Conservation (phyloP, 2,113 vertebrate genomes). For the Tretioscincus oriximinensis region DNA sequence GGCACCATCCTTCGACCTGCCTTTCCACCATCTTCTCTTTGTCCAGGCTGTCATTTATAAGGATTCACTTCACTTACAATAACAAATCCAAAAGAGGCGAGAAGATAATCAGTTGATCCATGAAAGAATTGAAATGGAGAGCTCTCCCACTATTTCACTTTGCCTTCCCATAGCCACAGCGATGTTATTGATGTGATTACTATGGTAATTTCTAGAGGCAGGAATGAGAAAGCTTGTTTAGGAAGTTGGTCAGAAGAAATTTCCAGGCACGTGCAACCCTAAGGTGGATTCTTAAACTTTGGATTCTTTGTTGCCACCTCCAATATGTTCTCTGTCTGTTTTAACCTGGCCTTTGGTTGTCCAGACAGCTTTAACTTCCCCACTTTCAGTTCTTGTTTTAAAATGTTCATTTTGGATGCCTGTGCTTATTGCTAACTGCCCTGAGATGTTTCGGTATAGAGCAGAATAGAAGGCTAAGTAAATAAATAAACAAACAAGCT, state of each 20-base stretch:
- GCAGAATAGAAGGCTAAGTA: no score
- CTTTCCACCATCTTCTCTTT: slow-evolving; percentile 92
- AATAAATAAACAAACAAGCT: no score
- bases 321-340: no score
- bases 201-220: slow-evolving; percentile 89
- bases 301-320: slow-evolving; percentile 37
- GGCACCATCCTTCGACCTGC: slow-evolving; percentile 95
- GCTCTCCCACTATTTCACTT: slow-evolving; percentile 90
- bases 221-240: slow-evolving; percentile 77
- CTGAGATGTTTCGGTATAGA: no score
- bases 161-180: slow-evolving; percentile 94
- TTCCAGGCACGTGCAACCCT: slow-evolving; percentile 85
- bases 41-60: slow-evolving; percentile 96
- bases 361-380: no score
- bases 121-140: slow-evolving; percentile 93
- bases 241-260: slow-evolving; percentile 88
- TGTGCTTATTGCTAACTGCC: no score
- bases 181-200: slow-evolving; percentile 93
- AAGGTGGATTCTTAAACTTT: slow-evolving; percentile 86
- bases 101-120: slow-evolving; percentile 94
- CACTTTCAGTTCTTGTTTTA: no score
- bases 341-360: no score
- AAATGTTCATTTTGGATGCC: no score
- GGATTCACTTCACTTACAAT: slow-evolving; percentile 99
- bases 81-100: slow-evolving; percentile 96